These are phyloP conservation scores for Cladopsammia gracilis DNA, from an alignment of 64 coral and sea anemone genomes.

Conservation along the genomic window DNA sequence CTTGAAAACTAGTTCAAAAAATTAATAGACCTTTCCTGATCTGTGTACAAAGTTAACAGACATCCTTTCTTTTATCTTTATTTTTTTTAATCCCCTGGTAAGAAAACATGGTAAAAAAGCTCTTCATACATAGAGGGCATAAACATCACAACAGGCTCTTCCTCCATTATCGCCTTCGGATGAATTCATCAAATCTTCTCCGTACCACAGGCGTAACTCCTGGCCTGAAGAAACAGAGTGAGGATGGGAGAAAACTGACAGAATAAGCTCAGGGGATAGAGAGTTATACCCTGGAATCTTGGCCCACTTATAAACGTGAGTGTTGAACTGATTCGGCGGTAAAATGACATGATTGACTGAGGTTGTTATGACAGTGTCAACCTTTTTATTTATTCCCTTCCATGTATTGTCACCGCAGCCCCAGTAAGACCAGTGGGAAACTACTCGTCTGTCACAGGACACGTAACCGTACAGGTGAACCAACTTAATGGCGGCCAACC, in stretches of 20 bases:
- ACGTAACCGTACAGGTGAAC: conserved; percentile 31
- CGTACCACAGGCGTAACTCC: not conserved
- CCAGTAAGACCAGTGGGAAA: not conserved
- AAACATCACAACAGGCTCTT: too few species aligned
- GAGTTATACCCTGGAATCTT: not conserved
- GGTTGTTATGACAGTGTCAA: not conserved
- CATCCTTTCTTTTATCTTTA: too few species aligned
- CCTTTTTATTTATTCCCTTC: too few species aligned
- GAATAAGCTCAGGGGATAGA: not conserved
- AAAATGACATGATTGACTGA: not conserved
- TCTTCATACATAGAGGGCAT: too few species aligned
- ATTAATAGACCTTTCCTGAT: too few species aligned
- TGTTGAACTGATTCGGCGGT: not conserved
- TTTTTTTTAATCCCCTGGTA: too few species aligned
- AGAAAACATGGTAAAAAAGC: too few species aligned
- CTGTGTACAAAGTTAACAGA: too few species aligned
- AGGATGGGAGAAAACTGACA: not conserved
- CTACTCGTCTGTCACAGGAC: not conserved
- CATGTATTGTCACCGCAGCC: not conserved
- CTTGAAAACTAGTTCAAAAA: too few species aligned
- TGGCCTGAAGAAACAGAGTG: not conserved
- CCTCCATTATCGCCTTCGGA: too few species aligned
- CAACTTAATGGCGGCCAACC: not conserved
- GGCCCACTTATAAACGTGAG: not conserved
- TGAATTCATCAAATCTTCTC: too few species aligned